These are phyloP conservation scores for Brienomyrus brachyistius DNA, from an alignment of 2,113 vertebrate genomes.

Conservation along the genomic window DNA sequence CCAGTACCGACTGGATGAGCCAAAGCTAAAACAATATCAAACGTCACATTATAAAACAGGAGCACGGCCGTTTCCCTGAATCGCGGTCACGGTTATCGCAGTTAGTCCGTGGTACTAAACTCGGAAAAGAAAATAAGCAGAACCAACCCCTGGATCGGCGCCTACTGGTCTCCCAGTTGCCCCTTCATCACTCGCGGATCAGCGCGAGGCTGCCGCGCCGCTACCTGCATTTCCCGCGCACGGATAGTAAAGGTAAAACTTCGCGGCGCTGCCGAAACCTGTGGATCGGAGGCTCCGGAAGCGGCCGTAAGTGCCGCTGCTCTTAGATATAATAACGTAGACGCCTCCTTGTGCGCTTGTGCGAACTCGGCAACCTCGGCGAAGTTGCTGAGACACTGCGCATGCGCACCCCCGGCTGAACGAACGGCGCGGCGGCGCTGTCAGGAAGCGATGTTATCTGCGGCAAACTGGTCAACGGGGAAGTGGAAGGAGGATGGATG, in stretches of 20 bases:
- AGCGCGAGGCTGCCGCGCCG: background rate
- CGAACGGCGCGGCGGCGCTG: background rate
- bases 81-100: background rate
- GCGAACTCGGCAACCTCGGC: background rate
- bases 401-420: background rate
- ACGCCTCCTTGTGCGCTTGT: background rate
- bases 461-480: background rate
- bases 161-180: background rate
- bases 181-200: background rate
- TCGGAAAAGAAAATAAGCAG: background rate
- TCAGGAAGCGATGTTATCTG: background rate
- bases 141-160: background rate
- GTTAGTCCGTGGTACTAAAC: background rate
- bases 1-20: background rate
- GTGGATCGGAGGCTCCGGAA: slow-evolving; percentile 19
- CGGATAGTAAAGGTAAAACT: background rate
- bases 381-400: background rate
- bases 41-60: background rate
- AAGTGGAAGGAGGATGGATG: background rate
- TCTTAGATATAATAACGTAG: background rate
- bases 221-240: background rate
- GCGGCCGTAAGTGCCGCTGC: background rate
- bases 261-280: background rate
- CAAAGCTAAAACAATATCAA: background rate
- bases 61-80: background rate